Evolutionary conservation across 2,113 vertebrate species (phyloP).

Genomic region (Tursiops truncatus): DNA sequence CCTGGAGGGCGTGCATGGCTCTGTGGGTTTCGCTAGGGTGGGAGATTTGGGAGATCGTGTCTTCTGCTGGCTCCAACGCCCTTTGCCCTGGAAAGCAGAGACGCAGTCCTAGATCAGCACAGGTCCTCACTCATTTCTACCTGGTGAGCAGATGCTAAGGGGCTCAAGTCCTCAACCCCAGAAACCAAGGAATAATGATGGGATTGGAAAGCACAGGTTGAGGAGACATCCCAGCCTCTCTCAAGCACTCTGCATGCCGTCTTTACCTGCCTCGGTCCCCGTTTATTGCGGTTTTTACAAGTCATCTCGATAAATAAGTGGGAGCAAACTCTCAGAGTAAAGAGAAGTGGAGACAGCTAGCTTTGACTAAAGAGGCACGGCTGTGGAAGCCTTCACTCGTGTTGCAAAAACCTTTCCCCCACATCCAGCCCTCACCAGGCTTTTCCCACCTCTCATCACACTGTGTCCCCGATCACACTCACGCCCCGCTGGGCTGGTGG

Average conservation of each 20-base stretch:
- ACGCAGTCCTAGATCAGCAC: not conserved
- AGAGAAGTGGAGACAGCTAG: not conserved
- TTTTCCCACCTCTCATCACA: not conserved
- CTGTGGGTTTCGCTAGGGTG: constrained; percentile 82
- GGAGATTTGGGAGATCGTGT: constrained; percentile 72
- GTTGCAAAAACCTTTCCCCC: not conserved
- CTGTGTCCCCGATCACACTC: not conserved
- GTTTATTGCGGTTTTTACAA: not conserved
- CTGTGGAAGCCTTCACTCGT: not conserved
- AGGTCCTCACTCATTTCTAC: not conserved
- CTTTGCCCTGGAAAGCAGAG: constrained; percentile 80
- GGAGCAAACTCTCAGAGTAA: not conserved
- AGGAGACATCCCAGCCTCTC: not conserved
- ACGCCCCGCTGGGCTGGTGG: not conserved
- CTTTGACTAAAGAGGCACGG: not conserved
- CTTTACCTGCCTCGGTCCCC: not conserved
- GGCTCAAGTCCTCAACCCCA: not conserved
- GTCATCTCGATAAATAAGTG: not conserved
- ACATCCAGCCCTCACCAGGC: not conserved
- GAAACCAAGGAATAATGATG: not conserved
- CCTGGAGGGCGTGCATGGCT: constrained; percentile 82
- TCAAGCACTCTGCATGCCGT: not conserved
- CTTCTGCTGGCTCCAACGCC: constrained; percentile 81
- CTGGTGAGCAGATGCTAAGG: not conserved
- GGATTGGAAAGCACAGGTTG: not conserved